Evolutionary conservation across 2,113 vertebrate species (phyloP).

Genomic region (Fulmarus glacialis): DNA sequence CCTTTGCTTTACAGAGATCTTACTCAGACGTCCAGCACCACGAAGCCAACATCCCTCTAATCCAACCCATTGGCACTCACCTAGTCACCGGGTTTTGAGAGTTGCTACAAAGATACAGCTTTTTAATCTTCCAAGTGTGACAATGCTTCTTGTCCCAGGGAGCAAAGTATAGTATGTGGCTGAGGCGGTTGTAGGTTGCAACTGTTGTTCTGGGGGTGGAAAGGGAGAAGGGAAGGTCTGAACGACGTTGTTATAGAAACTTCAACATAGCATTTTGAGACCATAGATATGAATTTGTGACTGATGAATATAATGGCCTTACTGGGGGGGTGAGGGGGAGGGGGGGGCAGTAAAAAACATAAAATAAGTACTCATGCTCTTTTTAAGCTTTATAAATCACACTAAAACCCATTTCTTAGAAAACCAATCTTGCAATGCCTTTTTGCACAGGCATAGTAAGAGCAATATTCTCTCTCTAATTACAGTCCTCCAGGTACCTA

Average conservation of each 20-base stretch:
- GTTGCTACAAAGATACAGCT: background rate
- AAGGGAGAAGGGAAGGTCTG: background rate
- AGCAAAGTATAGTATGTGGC: background rate
- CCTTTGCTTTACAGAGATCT: background rate
- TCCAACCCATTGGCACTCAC: background rate
- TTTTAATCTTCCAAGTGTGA: background rate
- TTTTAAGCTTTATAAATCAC: background rate
- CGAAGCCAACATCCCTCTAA: background rate
- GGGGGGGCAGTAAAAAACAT: background rate
- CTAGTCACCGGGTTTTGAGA: background rate
- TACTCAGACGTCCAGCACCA: background rate
- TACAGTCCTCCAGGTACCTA: fast-evolving
- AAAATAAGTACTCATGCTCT: background rate
- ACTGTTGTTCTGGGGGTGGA: background rate
- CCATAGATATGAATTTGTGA: background rate
- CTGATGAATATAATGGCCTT: background rate
- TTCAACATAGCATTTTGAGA: background rate
- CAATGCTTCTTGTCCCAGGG: background rate
- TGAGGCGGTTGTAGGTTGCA: background rate
- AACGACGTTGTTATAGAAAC: background rate
- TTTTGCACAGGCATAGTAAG: background rate
- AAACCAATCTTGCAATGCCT: background rate
- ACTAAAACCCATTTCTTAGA: background rate
- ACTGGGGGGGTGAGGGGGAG: too few species aligned
- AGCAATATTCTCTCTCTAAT: background rate